phyloP scores from a whole-genome alignment of 2,113 vertebrate genomes.

The Nestor notabilis region DNA sequence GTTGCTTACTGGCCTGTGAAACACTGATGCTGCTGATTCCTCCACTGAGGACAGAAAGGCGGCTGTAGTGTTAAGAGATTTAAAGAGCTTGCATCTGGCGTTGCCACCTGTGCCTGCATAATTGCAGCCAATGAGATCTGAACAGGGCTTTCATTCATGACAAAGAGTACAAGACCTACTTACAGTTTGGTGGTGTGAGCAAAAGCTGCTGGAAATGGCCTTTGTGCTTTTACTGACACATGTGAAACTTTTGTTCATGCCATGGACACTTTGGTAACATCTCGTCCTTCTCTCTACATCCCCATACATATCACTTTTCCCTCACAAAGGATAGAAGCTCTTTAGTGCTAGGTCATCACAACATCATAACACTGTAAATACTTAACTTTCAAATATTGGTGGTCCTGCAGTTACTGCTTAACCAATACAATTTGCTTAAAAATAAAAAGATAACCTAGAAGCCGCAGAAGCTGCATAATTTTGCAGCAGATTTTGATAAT shows the following conservation, averaged over 20 bases:
- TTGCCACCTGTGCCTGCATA: not conserved
- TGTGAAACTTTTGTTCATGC: rapidly evolving
- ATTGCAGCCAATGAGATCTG: not conserved
- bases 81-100: not conserved
- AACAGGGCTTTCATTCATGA: not conserved
- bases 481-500: conserved; percentile 23
- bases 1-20: not conserved
- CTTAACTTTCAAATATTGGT: not conserved
- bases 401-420: not conserved
- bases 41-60: not conserved
- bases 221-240: not conserved
- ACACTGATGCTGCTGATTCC: not conserved
- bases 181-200: not conserved
- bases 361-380: not conserved
- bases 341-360: not conserved
- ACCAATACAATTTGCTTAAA: not conserved
- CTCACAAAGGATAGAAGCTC: not conserved
- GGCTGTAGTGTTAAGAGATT: not conserved
- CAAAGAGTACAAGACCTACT: not conserved
- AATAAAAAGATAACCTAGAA: not conserved
- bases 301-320: not conserved
- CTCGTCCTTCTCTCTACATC: not conserved
- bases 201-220: not conserved
- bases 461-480: not conserved
- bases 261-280: not conserved